phyloP scores from a whole-genome alignment of 92 coral and sea anemone species.

The Epizoanthus fatuus region DNA sequence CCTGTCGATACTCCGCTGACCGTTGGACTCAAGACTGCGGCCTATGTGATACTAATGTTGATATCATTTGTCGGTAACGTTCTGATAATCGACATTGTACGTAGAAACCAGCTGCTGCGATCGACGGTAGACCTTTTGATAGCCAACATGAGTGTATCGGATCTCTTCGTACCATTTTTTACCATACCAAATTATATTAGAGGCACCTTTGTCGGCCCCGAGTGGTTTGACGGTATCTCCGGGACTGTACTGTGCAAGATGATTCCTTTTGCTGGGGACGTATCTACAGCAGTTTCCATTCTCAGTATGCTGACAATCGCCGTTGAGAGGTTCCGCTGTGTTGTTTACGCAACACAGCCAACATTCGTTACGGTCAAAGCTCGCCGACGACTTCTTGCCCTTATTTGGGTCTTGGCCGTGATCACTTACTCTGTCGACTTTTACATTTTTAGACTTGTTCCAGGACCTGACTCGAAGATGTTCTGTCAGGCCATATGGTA shows the following conservation, averaged over 20 bases:
- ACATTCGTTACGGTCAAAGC: background rate
- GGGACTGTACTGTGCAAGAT: slow-evolving; percentile 1
- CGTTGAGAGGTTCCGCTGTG: background rate
- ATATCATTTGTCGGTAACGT: background rate
- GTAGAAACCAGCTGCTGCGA: too few species aligned
- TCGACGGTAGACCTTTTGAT: too few species aligned
- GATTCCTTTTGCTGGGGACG: background rate
- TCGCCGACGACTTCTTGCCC: slow-evolving; percentile 1
- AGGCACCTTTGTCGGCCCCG: background rate
- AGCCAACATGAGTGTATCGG: too few species aligned
- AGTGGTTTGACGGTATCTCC: background rate
- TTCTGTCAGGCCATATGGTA: background rate
- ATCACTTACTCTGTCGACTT: background rate
- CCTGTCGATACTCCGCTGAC: background rate
- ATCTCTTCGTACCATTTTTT: background rate
- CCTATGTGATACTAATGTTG: background rate
- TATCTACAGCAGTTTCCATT: background rate
- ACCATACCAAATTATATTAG: background rate
- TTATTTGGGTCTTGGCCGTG: slow-evolving; percentile 3
- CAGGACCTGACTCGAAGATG: background rate
- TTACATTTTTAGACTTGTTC: background rate
- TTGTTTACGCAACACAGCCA: too few species aligned
- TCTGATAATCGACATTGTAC: background rate
- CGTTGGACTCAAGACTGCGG: too few species aligned
- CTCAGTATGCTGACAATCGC: slow-evolving; percentile 23